phyloP scores from a whole-genome alignment of 2,797 vertebrate species.

The Astyanax mexicanus region DNA sequence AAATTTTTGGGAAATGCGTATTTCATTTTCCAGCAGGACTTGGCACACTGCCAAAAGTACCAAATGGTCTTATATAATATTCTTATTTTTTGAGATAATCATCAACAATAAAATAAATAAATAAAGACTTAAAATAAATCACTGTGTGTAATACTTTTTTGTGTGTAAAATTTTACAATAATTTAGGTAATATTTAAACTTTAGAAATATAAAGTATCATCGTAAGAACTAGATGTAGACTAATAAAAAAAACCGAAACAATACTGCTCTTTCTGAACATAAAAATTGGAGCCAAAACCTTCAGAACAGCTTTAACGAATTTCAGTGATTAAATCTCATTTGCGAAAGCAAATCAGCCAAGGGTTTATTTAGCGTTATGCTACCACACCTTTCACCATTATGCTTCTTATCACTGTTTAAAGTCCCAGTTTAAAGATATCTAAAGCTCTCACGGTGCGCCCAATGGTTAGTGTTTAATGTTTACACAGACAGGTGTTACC shows the following conservation, averaged over 20 bases:
- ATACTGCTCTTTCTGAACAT: background rate
- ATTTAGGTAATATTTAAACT: too few relatives aligned
- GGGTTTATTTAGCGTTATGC: background rate
- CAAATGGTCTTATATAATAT: too few relatives aligned
- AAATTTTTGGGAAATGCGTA: too few relatives aligned
- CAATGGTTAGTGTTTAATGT: background rate
- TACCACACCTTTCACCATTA: background rate
- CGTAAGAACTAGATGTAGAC: too few relatives aligned
- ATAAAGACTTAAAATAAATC: too few relatives aligned
- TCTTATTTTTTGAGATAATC: too few relatives aligned
- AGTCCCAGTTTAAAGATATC: slow-evolving; percentile 26
- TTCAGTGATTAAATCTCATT: slow-evolving; percentile 23
- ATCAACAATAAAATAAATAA: background rate
- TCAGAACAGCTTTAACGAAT: slow-evolving; percentile 30
- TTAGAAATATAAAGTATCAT: too few relatives aligned
- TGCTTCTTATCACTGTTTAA: slow-evolving; percentile 46
- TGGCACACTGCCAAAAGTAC: too few relatives aligned
- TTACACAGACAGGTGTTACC: slow-evolving; percentile 34
- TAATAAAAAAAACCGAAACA: background rate
- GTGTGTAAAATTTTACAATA: too few relatives aligned
- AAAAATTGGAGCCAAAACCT: background rate
- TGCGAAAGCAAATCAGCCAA: background rate
- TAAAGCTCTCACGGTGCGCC: background rate
- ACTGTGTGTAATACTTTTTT: too few relatives aligned
- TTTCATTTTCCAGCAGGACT: too few relatives aligned